Evolutionary conservation across 2,888 invertebrate species (phyloP), one percentile per base, ranked within the genome.

Genomic region (Argyresthia goedartella): DNA sequence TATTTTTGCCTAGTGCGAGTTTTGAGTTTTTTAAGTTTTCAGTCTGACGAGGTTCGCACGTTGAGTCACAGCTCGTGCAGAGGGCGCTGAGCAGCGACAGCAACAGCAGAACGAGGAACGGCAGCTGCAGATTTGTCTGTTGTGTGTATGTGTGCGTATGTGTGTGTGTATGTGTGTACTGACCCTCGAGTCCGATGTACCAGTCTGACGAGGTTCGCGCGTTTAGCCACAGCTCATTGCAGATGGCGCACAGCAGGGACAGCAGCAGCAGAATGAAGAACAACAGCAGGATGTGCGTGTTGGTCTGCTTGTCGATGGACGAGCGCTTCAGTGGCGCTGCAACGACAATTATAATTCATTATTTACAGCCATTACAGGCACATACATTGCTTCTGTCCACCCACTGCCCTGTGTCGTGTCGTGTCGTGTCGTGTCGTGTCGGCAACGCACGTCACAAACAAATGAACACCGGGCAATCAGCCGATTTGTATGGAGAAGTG

Each of bases 221-320:
- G 43, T 84, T 88, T 54, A 90, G 92, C 98, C 98, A 99, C 48
- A 97, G 76, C 69, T 94, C 91, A 85, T 96, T 97, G 76, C 94
- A 97, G 60, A 93, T 89, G 25, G 98, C 95, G 72, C 97, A 97
- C 54, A 97, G 86, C 67, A 99, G 88, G 65, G 98, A 96, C 74
- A 99, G 90, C 52, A 92, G 85, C 63, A 99, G 90, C 65, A 99
- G 90, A 63, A 98, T 93, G 60, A 95, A 89, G 88, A 99, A 99
- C 65, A 99, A 89, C 90, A 98, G 91, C 67, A 99, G 88, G 70
- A 99, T 99, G 88, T 96, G 96, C 44, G 94, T 93, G 82, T 97
- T 97, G 56, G 96, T 96, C 71, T 95, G 89, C 60, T 92, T 92
- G 87, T 99, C 98, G 57, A 99, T 95, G 48, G 95, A 95, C 53